Conservation (phyloP, 2,888 invertebrate species). For the Eristalis intricaria region DNA sequence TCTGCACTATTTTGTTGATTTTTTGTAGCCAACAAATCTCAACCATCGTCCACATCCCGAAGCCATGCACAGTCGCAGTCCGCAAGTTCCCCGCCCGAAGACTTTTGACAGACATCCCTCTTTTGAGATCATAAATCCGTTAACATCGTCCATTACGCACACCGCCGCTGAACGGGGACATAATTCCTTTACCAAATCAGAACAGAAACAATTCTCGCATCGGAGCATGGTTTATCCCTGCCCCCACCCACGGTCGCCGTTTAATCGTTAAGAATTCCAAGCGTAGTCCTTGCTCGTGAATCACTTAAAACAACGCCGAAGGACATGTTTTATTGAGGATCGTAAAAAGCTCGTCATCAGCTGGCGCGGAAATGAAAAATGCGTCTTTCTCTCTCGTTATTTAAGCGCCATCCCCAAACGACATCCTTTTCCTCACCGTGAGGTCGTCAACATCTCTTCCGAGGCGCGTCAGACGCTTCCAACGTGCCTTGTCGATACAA, state of each 20-base stretch:
- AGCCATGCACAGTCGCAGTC: too few species aligned
- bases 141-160: not conserved
- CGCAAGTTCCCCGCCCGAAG: too few species aligned
- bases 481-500: not conserved
- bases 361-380: not conserved
- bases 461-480: not conserved
- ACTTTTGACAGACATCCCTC: not conserved
- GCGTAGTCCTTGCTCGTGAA: not conserved
- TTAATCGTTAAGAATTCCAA: not conserved
- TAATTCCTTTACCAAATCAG: not conserved
- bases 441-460: not conserved
- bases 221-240: not conserved
- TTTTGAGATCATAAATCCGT: not conserved
- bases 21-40: too few species aligned
- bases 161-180: not conserved
- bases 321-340: not conserved
- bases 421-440: not conserved
- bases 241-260: not conserved
- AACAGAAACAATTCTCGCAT: not conserved
- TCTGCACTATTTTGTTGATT: too few species aligned
- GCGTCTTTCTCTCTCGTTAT: too few species aligned
- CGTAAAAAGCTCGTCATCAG: not conserved
- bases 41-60: too few species aligned
- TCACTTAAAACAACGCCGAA: not conserved
- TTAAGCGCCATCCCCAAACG: not conserved